Conservation (phyloP, 2,113 vertebrate species). For the Lampris megalopsis region DNA sequence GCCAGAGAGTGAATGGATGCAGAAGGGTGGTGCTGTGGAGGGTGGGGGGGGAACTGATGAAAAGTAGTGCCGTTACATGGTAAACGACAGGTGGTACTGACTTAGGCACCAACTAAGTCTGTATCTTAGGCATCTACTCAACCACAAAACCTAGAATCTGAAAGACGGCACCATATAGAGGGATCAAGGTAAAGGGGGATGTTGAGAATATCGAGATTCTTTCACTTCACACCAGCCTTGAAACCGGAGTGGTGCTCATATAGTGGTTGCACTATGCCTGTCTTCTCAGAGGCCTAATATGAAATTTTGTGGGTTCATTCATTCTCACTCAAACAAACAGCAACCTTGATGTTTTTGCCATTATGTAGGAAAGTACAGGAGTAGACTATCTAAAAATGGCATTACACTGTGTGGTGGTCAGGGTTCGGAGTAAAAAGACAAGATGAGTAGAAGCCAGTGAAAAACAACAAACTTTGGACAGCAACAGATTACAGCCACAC, state of each 20-base stretch:
- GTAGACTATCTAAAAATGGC: background rate
- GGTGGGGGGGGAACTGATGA: background rate
- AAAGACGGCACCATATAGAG: background rate
- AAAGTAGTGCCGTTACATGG: background rate
- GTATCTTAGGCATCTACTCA: background rate
- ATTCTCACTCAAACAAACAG: background rate
- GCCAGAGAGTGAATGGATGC: background rate
- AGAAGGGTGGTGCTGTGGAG: conserved; percentile 11
- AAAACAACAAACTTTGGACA: conserved; percentile 9
- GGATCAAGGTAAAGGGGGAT: background rate
- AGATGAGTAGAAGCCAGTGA: background rate
- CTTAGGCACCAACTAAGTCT: background rate
- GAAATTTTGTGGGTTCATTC: background rate
- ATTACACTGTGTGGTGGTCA: background rate
- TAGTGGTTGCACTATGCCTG: background rate
- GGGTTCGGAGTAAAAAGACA: conserved; percentile 4
- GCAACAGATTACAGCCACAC: conserved; percentile 13
- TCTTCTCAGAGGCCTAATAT: conserved; percentile 3
- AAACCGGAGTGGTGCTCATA: conserved; percentile 3
- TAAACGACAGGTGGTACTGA: background rate
- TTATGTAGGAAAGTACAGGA: background rate
- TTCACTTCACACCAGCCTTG: conserved; percentile 16
- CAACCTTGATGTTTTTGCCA: background rate
- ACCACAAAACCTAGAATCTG: background rate
- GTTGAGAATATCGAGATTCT: background rate